phyloP scores from a whole-genome alignment of 1,140 invertebrate species.

The Aphis craccivora region DNA sequence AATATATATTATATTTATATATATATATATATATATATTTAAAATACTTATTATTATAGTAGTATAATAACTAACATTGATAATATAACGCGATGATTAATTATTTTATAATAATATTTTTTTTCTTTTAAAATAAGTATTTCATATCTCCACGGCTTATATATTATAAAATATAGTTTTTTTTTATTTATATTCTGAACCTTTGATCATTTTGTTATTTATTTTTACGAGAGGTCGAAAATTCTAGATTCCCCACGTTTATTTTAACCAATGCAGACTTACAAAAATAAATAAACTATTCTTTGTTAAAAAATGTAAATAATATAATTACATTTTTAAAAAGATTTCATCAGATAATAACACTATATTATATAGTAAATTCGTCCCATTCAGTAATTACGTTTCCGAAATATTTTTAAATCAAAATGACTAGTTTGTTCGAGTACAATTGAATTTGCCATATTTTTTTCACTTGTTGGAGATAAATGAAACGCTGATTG shows the following conservation, averaged over 20 bases:
- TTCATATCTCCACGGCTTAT: not conserved
- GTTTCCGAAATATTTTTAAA: not conserved
- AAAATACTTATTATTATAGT: not conserved
- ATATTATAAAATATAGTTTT: not conserved
- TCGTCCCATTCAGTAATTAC: not conserved
- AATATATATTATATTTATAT: not conserved
- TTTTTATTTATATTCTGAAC: not conserved
- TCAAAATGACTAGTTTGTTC: not conserved
- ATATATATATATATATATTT: not conserved
- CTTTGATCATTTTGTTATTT: not conserved
- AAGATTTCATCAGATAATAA: not conserved
- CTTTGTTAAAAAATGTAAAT: not conserved
- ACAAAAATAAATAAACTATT: conserved; percentile 7
- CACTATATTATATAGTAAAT: not conserved
- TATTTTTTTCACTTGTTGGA: not conserved
- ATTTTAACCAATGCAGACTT: not conserved
- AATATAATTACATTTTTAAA: not conserved
- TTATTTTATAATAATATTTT: not conserved
- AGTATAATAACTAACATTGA: not conserved
- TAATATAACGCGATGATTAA: not conserved
- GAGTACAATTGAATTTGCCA: not conserved
- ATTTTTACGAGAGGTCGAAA: not conserved
- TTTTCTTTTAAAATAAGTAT: not conserved
- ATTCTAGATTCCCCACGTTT: not conserved
- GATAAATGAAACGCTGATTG: conserved; percentile 8